These are phyloP conservation scores for Proisotoma minuta DNA, from an alignment of 2,888 invertebrate species.

Conservation along the genomic window DNA sequence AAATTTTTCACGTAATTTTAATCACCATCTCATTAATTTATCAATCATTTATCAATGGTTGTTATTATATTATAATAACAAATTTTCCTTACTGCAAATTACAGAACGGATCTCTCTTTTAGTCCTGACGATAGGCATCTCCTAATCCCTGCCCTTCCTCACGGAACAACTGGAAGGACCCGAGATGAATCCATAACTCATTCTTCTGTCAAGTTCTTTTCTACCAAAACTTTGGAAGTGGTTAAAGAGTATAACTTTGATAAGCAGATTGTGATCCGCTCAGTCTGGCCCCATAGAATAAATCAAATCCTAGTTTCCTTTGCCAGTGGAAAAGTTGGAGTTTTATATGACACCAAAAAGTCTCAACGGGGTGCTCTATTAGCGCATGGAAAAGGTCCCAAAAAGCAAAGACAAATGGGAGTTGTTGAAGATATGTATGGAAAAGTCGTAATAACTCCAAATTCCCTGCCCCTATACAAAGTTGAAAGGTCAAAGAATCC, in stretches of 20 bases:
- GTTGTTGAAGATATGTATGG: slow-evolving; percentile 72
- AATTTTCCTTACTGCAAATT: slow-evolving; percentile 31
- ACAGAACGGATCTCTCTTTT: slow-evolving; percentile 63
- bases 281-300: slow-evolving; percentile 93
- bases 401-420: slow-evolving; percentile 64
- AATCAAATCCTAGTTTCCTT: slow-evolving; percentile 93
- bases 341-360: slow-evolving; percentile 81
- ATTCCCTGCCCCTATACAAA: slow-evolving; percentile 89
- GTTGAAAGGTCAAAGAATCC: slow-evolving; percentile 72
- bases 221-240: slow-evolving; percentile 32
- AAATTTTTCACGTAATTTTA: slow-evolving; percentile 61
- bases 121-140: slow-evolving; percentile 79
- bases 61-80: neutral
- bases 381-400: slow-evolving; percentile 75
- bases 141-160: slow-evolving; percentile 40
- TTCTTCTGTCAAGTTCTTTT: slow-evolving; percentile 37
- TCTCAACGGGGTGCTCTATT: slow-evolving; percentile 87
- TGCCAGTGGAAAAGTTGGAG: slow-evolving; percentile 82
- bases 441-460: slow-evolving; percentile 92
- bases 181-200: slow-evolving; percentile 36
- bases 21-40: neutral
- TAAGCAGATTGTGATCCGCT: slow-evolving; percentile 67
- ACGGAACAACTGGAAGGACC: slow-evolving; percentile 35
- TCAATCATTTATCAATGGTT: neutral
- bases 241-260: slow-evolving; percentile 37